phyloP scores from a whole-genome alignment of 2,888 invertebrate genomes.

The Melipona beecheii region DNA sequence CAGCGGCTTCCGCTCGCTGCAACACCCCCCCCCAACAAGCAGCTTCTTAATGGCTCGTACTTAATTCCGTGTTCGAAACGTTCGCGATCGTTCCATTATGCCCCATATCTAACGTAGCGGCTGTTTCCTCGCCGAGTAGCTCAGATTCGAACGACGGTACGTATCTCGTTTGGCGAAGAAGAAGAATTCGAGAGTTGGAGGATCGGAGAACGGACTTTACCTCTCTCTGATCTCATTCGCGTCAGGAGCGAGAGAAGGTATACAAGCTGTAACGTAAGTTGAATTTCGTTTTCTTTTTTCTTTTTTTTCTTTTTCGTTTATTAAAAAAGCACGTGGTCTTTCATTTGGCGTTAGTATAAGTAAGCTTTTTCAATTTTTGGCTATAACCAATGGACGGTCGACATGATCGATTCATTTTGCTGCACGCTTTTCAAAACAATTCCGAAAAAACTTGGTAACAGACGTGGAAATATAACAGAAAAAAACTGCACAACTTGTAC shows the following conservation, averaged over 20 bases:
- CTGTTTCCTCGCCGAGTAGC: background rate
- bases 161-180: background rate
- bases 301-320: no score
- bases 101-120: background rate
- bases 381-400: no score
- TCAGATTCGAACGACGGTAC: background rate
- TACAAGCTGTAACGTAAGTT: background rate
- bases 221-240: background rate
- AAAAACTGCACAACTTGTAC: no score
- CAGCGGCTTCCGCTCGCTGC: background rate
- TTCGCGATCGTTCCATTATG: constrained; percentile 10
- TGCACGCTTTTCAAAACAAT: no score
- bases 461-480: no score
- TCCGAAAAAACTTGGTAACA: no score
- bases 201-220: background rate
- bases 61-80: constrained; percentile 8
- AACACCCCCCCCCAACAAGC: background rate
- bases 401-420: no score
- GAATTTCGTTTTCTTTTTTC: background rate
- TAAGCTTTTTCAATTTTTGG: no score
- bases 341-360: no score
- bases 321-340: no score
- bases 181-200: background rate
- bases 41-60: constrained; percentile 11
- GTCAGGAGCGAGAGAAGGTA: no score